phyloP scores from a whole-genome alignment of 2,113 vertebrate genomes.

The Centrocercus urophasianus region DNA sequence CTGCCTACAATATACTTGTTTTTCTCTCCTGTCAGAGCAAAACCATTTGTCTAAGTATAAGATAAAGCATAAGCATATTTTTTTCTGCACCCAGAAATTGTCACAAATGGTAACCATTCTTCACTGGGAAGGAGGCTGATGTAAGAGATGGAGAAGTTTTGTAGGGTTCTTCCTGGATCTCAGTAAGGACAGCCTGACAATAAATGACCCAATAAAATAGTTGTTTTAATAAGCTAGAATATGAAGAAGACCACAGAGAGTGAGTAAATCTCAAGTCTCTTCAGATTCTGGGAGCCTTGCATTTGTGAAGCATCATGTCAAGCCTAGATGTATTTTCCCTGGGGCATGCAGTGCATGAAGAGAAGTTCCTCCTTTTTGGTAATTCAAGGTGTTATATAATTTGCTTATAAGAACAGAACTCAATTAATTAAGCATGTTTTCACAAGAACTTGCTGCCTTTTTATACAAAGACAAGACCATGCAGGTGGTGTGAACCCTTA shows the following conservation, averaged over 20 bases:
- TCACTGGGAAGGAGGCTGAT: background rate
- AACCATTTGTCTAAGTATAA: background rate
- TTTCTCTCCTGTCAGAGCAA: background rate
- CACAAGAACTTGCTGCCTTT: background rate
- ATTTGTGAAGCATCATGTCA: background rate
- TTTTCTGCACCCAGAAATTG: background rate
- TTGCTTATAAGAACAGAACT: background rate
- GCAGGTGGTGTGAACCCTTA: background rate
- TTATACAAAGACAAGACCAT: background rate
- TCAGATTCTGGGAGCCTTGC: background rate
- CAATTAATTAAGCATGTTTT: fast-evolving
- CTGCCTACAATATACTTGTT: background rate
- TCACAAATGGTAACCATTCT: background rate
- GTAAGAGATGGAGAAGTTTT: fast-evolving
- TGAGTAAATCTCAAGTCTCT: background rate
- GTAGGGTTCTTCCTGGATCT: background rate
- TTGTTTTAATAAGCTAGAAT: background rate
- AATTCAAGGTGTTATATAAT: background rate
- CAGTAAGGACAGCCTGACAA: background rate
- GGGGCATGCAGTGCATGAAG: background rate
- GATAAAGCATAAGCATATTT: fast-evolving
- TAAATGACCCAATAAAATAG: background rate
- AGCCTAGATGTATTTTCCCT: background rate
- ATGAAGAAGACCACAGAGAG: background rate
- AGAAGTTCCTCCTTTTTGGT: background rate